Percentiles rank a stretch among this genome's conserved stretches.
These are phyloP conservation scores for Protula sp. DNA, from an alignment of 2,888 invertebrate genomes.

Conservation along the genomic window DNA sequence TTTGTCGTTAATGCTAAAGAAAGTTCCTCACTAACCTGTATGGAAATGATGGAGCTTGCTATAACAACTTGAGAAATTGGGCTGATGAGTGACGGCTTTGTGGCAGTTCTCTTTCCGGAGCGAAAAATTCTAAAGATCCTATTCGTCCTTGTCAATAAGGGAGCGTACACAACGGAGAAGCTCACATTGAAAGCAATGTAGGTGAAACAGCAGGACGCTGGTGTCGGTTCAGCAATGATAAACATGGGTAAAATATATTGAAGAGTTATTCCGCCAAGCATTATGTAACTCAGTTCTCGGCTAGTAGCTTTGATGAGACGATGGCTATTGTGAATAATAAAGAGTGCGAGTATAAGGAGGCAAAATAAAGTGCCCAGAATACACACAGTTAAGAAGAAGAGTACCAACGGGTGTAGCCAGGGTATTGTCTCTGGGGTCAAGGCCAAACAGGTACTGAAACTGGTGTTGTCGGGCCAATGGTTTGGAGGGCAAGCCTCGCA, in stretches of 20 bases:
- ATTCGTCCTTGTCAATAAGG: slow-evolving; percentile 42
- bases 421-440: slow-evolving; percentile 11
- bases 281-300: slow-evolving; percentile 38
- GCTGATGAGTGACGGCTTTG: slow-evolving; percentile 34
- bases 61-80: slow-evolving; percentile 37
- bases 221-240: slow-evolving; percentile 33
- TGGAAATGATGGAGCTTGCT: slow-evolving; percentile 25
- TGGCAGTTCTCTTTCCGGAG: slow-evolving; percentile 29
- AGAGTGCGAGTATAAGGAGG: slow-evolving; percentile 21
- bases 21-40: slow-evolving; percentile 30
- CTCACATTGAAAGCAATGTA: slow-evolving; percentile 41
- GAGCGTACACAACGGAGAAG: slow-evolving; percentile 42
- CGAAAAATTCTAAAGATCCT: slow-evolving; percentile 44
- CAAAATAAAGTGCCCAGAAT: slow-evolving; percentile 22
- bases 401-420: slow-evolving; percentile 20
- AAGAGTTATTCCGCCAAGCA: slow-evolving; percentile 34
- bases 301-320: slow-evolving; percentile 44
- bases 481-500: slow-evolving; percentile 29
- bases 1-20: no score
- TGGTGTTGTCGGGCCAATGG: slow-evolving; percentile 22
- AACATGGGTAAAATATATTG: slow-evolving; percentile 35
- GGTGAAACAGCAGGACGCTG: slow-evolving; percentile 32
- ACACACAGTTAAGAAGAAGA: slow-evolving; percentile 13
- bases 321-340: slow-evolving; percentile 24
- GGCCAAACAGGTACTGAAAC: slow-evolving; percentile 10